A percentile compares a stretch with the other conserved stretches of the same genome.
phyloP scores from a whole-genome alignment of 2,888 invertebrate species.

The Oxycera nigricornis region DNA sequence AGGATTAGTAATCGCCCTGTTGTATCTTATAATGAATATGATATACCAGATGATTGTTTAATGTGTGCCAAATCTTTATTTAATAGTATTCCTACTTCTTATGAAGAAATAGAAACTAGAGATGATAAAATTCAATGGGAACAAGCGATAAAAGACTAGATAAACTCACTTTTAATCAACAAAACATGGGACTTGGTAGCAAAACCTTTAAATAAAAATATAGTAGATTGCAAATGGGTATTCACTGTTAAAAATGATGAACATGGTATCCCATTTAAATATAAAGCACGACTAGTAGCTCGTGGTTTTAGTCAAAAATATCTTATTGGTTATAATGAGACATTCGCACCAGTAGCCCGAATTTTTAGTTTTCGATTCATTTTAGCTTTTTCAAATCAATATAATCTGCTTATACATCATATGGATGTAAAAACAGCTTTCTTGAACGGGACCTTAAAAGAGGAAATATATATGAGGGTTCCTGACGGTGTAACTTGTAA shows the following conservation, averaged over 20 bases:
- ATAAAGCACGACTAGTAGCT: too few species aligned
- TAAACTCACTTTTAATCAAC: not conserved
- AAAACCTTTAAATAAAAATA: not conserved
- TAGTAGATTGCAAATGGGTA: not conserved
- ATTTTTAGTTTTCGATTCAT: too few species aligned
- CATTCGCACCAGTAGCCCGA: too few species aligned
- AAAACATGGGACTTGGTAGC: not conserved
- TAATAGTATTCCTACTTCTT: slow-evolving; percentile 35
- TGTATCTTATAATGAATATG: not conserved
- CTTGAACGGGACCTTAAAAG: too few species aligned
- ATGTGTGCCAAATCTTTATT: slow-evolving; percentile 23
- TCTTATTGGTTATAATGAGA: too few species aligned
- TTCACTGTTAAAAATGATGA: not conserved
- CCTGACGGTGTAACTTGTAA: too few species aligned
- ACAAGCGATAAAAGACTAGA: not conserved
- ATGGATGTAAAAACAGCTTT: too few species aligned
- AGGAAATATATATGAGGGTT: too few species aligned
- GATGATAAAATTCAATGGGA: not conserved
- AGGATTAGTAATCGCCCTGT: slow-evolving; percentile 25
- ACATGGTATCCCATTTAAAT: too few species aligned
- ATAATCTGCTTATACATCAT: too few species aligned
- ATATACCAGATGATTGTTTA: slow-evolving; percentile 36
- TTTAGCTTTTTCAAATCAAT: too few species aligned
- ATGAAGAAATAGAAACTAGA: slow-evolving; percentile 38
- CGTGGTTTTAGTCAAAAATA: too few species aligned